Percentiles rank a stretch among this genome's conserved stretches.
Conservation (phyloP, 2,888 invertebrate genomes). For the Platynereis dumerilii region DNA sequence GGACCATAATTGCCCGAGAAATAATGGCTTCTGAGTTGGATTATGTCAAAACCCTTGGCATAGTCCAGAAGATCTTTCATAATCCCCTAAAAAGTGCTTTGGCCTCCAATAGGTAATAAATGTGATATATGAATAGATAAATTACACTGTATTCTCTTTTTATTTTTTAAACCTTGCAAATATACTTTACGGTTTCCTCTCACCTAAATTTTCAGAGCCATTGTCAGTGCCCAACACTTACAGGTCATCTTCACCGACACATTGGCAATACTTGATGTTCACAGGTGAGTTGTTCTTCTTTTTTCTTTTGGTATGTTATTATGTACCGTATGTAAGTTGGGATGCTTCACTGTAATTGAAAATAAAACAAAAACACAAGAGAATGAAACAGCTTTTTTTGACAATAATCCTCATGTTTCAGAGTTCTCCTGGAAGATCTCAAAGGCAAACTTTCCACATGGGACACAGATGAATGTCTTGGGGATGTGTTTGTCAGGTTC, state of each 20-base stretch:
- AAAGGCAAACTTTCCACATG: constrained; percentile 52
- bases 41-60: constrained; percentile 50
- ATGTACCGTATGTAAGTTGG: too few species aligned
- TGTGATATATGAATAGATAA: background rate
- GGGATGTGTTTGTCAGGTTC: constrained; percentile 59
- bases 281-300: constrained; percentile 43
- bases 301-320: too few species aligned
- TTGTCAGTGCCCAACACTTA: constrained; percentile 55
- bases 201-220: constrained; percentile 53
- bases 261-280: constrained; percentile 48
- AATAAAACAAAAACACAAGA: too few species aligned
- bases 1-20: constrained; percentile 52
- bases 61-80: constrained; percentile 51
- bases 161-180: too few species aligned
- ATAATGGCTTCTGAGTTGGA: constrained; percentile 55
- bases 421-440: constrained; percentile 51
- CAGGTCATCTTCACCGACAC: constrained; percentile 59
- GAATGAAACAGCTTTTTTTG: too few species aligned
- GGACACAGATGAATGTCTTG: constrained; percentile 54
- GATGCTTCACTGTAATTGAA: too few species aligned
- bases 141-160: too few species aligned
- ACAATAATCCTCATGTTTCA: too few species aligned
- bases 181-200: too few species aligned
- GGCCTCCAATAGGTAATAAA: constrained; percentile 51
- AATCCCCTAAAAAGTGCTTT: constrained; percentile 55